phyloP scores from a whole-genome alignment of 2,113 vertebrate genomes.

The Acinonyx jubatus region DNA sequence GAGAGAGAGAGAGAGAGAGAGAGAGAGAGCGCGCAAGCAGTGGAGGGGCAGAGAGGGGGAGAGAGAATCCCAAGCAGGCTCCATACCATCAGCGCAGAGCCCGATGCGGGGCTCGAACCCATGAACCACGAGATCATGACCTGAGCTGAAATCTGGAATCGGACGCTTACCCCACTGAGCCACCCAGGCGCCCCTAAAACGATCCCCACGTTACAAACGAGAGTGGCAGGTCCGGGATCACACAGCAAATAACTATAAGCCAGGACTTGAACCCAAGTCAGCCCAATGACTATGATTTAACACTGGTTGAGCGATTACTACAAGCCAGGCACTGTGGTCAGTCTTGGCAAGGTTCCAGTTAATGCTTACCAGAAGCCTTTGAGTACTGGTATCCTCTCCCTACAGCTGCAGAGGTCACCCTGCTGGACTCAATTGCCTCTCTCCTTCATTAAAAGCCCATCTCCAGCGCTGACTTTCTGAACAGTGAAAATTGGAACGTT shows the following conservation, averaged over 20 bases:
- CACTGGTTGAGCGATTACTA: neutral
- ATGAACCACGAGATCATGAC: no score
- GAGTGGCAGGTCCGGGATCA: neutral
- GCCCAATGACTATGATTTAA: neutral
- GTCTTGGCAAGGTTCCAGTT: neutral
- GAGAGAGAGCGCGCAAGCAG: accelerated
- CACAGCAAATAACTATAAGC: neutral
- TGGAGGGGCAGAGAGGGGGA: no score
- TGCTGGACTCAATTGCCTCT: neutral
- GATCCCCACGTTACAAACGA: neutral
- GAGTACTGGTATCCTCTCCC: neutral
- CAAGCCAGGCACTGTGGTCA: neutral
- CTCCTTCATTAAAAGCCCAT: conserved; percentile 24
- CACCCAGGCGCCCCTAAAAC: neutral
- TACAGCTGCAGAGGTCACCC: neutral
- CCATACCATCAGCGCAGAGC: no score
- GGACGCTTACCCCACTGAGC: no score
- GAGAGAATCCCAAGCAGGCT: no score
- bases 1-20: no score
- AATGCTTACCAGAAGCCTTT: conserved; percentile 1
- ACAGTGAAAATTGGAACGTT: neutral
- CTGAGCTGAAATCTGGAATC: no score
- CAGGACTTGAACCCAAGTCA: neutral
- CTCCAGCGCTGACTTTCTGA: neutral
- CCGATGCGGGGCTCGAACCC: no score